Conservation (phyloP, 2,797 vertebrate species). For the Falco peregrinus region DNA sequence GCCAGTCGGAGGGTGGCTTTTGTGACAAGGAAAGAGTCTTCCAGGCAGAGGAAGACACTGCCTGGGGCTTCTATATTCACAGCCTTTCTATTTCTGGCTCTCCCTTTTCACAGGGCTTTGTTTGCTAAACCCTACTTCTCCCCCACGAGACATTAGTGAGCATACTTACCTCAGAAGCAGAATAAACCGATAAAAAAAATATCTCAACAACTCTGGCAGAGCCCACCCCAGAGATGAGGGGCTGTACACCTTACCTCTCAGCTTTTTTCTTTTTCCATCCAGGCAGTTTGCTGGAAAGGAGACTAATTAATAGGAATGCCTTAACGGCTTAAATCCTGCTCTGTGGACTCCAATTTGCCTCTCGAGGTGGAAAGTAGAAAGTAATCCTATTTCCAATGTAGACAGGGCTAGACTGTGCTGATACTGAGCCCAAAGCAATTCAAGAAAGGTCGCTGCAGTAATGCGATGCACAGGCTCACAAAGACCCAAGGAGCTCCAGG, state of each 20-base stretch:
- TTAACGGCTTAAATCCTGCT: not conserved
- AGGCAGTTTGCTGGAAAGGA: not conserved
- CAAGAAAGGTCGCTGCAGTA: not conserved
- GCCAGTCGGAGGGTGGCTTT: constrained; percentile 20
- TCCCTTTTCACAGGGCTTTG: constrained; percentile 54
- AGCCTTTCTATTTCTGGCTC: constrained; percentile 47
- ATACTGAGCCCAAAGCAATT: not conserved
- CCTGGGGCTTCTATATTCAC: constrained; percentile 42
- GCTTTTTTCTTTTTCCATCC: not conserved
- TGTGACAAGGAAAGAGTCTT: constrained; percentile 47
- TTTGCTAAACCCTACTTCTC: not conserved
- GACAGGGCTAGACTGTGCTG: not conserved
- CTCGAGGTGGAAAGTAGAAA: not conserved
- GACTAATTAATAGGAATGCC: not conserved
- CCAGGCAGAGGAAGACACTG: constrained; percentile 33
- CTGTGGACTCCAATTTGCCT: not conserved
- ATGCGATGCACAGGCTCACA: fast-evolving
- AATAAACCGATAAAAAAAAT: not conserved
- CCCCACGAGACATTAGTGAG: not conserved
- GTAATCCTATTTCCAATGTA: not conserved
- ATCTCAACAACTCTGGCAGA: not conserved
- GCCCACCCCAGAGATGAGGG: not conserved
- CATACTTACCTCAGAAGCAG: not conserved
- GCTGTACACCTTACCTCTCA: not conserved
- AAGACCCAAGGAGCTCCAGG: not conserved